phyloP scores from a whole-genome alignment of 2,888 invertebrate genomes.

The Caenorhabditis sp. region DNA sequence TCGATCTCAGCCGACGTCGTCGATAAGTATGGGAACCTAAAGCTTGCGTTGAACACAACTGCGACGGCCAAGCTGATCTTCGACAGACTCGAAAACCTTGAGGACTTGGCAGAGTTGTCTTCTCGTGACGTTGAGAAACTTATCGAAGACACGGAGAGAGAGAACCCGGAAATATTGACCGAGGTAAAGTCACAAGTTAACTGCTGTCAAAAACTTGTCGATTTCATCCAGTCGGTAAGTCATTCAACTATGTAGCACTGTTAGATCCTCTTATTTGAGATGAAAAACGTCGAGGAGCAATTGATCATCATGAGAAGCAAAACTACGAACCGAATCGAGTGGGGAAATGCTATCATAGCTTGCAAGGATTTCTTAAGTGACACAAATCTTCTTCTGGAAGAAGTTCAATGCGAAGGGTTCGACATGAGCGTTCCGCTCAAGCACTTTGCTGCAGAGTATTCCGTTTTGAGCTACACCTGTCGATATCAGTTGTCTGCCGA shows the following conservation, averaged over 20 bases:
- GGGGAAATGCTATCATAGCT: slow-evolving; percentile 55
- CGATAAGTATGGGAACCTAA: slow-evolving; percentile 59
- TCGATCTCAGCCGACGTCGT: slow-evolving; percentile 48
- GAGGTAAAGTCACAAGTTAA: slow-evolving; percentile 40
- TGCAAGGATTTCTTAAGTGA: slow-evolving; percentile 52
- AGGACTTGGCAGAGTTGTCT: slow-evolving; percentile 36
- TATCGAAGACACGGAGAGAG: slow-evolving; percentile 48
- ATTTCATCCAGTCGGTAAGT: slow-evolving; percentile 45
- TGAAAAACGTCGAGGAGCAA: slow-evolving; percentile 58
- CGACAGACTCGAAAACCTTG: slow-evolving; percentile 51
- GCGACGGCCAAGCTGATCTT: slow-evolving; percentile 45
- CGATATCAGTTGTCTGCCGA: slow-evolving; percentile 59
- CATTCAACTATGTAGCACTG: too few relatives aligned
- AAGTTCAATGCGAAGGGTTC: slow-evolving; percentile 48
- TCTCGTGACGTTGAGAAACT: slow-evolving; percentile 23
- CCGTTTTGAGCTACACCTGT: slow-evolving; percentile 44
- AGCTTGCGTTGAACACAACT: slow-evolving; percentile 36
- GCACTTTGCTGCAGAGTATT: slow-evolving; percentile 54
- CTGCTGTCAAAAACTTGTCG: slow-evolving; percentile 41
- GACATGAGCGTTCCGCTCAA: slow-evolving; percentile 53
- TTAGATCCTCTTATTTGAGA: slow-evolving; percentile 11
- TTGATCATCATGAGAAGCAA: slow-evolving; percentile 53
- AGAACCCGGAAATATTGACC: slow-evolving; percentile 46
- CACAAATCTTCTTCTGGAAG: slow-evolving; percentile 19
- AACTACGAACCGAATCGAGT: slow-evolving; percentile 32